A percentile compares a stretch with the other conserved stretches of the same genome.
Conservation (phyloP, 2,888 invertebrate species). For the Nomada goodeniana region DNA sequence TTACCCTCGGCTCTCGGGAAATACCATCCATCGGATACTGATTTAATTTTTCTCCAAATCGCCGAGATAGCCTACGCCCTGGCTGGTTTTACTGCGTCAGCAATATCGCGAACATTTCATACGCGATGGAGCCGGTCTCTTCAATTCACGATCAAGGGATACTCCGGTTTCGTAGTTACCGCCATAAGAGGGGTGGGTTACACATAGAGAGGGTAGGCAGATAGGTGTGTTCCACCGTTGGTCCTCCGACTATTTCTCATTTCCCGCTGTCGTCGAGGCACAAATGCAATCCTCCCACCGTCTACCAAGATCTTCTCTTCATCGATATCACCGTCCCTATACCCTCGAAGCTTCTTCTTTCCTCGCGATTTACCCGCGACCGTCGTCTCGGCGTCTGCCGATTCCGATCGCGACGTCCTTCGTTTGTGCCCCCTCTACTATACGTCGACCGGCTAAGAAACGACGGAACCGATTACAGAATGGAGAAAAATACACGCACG, state of each 20-base stretch:
- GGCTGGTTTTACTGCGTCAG: conserved; percentile 2
- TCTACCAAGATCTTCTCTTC: conserved; percentile 14
- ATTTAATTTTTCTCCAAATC: conserved; percentile 21
- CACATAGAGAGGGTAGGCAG: conserved; percentile 26
- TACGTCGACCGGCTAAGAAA: conserved; percentile 35
- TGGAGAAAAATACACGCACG: conserved; percentile 24
- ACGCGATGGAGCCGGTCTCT: conserved; percentile 46
- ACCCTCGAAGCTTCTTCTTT: conserved; percentile 18
- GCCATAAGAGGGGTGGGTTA: conserved; percentile 36
- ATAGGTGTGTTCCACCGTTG: conserved; percentile 41
- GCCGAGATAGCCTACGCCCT: background rate
- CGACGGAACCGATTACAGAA: conserved; percentile 49
- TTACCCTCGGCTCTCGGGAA: background rate
- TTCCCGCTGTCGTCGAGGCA: conserved; percentile 70
- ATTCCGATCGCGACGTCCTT: conserved; percentile 69
- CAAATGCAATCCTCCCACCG: conserved; percentile 54
- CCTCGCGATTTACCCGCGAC: conserved; percentile 47
- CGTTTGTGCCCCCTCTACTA: conserved; percentile 22
- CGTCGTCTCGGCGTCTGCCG: conserved; percentile 57
- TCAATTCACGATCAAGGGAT: conserved; percentile 32
- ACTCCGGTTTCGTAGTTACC: conserved; percentile 52
- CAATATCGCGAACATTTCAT: conserved; percentile 46
- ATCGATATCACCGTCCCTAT: conserved; percentile 48
- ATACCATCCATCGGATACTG: background rate
- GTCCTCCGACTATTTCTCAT: conserved; percentile 72